Conservation (phyloP, 2,113 vertebrate genomes). For the Menura novaehollandiae region DNA sequence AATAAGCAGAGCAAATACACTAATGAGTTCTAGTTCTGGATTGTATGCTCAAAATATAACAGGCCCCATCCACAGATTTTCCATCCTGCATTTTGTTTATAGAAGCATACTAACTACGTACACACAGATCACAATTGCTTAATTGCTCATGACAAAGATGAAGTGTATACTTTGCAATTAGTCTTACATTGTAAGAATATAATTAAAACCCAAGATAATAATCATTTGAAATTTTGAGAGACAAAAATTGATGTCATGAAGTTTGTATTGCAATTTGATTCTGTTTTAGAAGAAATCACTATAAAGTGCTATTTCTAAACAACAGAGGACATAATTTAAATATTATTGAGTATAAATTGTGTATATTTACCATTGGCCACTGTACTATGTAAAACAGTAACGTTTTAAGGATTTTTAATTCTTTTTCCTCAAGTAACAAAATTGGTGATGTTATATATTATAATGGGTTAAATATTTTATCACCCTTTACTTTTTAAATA, state of each 20-base stretch:
- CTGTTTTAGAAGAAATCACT: neutral
- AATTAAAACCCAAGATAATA: neutral
- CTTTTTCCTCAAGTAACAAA: neutral
- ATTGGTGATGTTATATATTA: neutral
- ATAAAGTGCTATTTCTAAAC: neutral
- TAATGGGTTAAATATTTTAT: neutral
- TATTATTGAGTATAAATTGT: neutral
- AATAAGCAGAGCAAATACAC: neutral
- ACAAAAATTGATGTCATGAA: neutral
- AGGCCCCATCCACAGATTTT: neutral
- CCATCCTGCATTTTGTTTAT: neutral
- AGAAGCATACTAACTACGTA: neutral
- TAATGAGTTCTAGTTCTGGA: neutral
- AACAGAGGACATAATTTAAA: neutral
- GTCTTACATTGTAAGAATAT: neutral
- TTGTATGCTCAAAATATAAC: neutral
- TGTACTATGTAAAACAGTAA: neutral
- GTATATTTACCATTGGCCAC: neutral
- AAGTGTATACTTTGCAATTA: neutral
- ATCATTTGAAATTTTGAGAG: neutral
- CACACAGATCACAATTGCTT: neutral
- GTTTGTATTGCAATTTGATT: neutral
- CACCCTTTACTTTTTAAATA: neutral
- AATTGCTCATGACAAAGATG: neutral
- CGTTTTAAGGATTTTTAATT: neutral